Base-by-base conservation (phyloP, 2,113 vertebrate species). In the Gallinago undulata region DNA sequence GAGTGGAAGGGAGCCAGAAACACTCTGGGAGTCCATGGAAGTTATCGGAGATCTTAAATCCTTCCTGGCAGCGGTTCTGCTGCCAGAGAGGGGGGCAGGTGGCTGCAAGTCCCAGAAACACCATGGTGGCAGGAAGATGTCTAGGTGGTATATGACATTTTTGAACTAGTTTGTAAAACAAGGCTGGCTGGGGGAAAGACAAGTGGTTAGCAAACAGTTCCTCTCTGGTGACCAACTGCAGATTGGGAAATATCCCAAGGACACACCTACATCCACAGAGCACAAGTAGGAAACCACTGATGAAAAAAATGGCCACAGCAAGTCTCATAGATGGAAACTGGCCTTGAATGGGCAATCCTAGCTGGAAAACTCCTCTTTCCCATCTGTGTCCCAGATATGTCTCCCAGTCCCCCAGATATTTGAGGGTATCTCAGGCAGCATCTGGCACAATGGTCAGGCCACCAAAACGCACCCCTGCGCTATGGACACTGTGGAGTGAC, bases 1-100 rank as follows among this genome's bases (percentile, higher is more conserved):
- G 6, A 25, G 50, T 95, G 82, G 87, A 93, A 92, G 19, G 31
- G 35, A 41, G 76, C 90, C 95, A 96, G 91, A 60, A 91, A 39
- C 0, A 0, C 57, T 73, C 70, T 81, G 83, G 25, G 64, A 81
- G 83, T 62, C 56, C 39, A 0, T 50, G 77, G 81, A 85, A 94
- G 81, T 59, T 82, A 77, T 22, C 0, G 0, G 50, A 89, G 95
- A 86, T 63, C 47, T 84, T n/a, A 45, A 91, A 90, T 73, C 70
- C n/a, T 57, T 88, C 53, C 75, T 93, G 94, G 87, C 53, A 94
- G 80, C 6, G 10, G 55, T 3, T 2, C 35, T 85, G 60, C 33
- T 82, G 48, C 45, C 21, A 15, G 63, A 62, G 33, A 48, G 33
- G 25, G 50, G 82, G 23, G 37, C 0, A 0, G 66, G 60, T 59